Conservation (phyloP, 1,140 invertebrate species). For the Sitobion miscanthi region DNA sequence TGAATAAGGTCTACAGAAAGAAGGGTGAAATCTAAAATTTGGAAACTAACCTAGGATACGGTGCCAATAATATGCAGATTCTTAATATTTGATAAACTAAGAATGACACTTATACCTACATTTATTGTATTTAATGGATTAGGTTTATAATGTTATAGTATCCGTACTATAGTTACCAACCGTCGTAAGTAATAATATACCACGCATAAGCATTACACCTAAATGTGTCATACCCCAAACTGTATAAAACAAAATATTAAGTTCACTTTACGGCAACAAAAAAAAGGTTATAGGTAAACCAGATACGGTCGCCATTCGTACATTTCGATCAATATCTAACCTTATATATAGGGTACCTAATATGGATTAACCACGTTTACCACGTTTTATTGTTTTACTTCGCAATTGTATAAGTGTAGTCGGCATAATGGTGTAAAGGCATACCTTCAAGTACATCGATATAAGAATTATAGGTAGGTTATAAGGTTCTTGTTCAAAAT, state of each 20-base stretch:
- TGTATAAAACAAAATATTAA: neutral
- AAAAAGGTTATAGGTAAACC: neutral
- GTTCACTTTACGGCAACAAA: neutral
- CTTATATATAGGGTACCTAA: neutral
- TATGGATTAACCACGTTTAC: neutral
- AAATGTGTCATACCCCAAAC: neutral
- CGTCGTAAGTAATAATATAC: too few relatives aligned
- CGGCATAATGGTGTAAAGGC: too few relatives aligned
- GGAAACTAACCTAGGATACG: too few relatives aligned
- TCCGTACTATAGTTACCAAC: too few relatives aligned
- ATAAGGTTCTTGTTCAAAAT: neutral
- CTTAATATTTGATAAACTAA: too few relatives aligned
- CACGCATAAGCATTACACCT: neutral
- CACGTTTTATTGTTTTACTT: neutral
- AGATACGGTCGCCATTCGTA: neutral
- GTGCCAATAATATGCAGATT: too few relatives aligned
- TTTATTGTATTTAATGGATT: too few relatives aligned
- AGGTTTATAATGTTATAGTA: too few relatives aligned
- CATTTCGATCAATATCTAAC: neutral
- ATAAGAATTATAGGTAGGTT: neutral
- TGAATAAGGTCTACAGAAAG: too few relatives aligned
- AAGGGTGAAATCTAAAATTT: too few relatives aligned
- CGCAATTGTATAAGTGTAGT: neutral
- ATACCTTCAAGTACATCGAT: neutral
- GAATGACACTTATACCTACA: too few relatives aligned